phyloP scores from a whole-genome alignment of 2,113 vertebrate species.

The Dolichallabes microphthalmus region DNA sequence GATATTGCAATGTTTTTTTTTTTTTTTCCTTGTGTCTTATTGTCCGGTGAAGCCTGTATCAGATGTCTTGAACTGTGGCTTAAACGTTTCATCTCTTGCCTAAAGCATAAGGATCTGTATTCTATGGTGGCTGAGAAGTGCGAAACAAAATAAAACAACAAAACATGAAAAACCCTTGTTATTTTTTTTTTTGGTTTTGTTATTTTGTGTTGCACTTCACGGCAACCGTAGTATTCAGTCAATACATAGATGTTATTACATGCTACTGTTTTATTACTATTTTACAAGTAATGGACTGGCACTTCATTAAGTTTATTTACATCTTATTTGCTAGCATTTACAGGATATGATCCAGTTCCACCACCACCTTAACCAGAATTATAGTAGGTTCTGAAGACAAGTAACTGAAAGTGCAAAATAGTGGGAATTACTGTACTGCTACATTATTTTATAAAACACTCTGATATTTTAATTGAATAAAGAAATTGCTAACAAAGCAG shows the following conservation, averaged over 20 bases:
- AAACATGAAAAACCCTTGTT: no score
- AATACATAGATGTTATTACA: no score
- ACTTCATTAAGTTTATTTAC: neutral
- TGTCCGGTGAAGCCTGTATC: neutral
- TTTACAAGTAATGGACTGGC: neutral
- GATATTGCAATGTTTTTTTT: neutral
- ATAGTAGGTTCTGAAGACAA: neutral
- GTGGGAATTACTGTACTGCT: neutral
- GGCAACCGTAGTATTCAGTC: no score
- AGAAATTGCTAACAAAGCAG: no score
- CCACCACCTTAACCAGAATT: neutral
- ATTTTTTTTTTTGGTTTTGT: no score
- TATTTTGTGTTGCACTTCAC: no score
- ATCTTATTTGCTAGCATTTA: no score
- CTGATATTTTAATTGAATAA: no score
- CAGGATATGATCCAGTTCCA: no score
- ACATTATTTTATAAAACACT: no score
- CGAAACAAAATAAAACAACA: no score
- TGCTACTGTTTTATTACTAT: neutral
- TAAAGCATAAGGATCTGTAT: neutral
- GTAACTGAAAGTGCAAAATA: neutral
- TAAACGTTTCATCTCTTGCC: neutral
- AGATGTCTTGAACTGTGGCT: neutral
- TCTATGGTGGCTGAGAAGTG: no score
- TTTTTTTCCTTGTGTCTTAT: neutral